phyloP scores from a whole-genome alignment of 2,888 invertebrate genomes.

The Pherbina coryleti region DNA sequence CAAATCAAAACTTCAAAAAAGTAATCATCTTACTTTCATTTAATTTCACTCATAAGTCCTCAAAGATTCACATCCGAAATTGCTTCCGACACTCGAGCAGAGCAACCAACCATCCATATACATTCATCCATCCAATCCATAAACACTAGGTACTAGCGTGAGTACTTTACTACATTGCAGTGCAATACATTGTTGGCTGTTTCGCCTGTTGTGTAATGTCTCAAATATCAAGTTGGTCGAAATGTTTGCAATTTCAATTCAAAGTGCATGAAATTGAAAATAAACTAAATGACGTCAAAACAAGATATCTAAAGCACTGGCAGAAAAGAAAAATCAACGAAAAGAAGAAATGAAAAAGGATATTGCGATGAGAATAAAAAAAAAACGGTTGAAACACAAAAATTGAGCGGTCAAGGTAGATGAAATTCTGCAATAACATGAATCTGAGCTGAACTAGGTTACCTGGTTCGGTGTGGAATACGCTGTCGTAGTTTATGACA shows the following conservation, averaged over 20 bases:
- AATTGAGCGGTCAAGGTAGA: conserved; percentile 1
- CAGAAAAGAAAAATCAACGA: neutral
- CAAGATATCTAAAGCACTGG: neutral
- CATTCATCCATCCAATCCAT: neutral
- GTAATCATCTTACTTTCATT: neutral
- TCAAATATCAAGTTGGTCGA: conserved; percentile 14
- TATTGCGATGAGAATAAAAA: neutral
- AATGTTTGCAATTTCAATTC: conserved; percentile 24
- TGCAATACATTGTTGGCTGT: neutral
- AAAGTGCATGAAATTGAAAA: conserved; percentile 34
- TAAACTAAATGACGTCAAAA: neutral
- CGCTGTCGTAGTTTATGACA: neutral
- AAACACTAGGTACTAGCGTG: neutral
- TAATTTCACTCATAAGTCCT: neutral
- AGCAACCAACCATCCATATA: neutral
- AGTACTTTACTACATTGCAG: neutral
- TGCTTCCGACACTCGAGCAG: neutral
- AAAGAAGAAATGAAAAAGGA: neutral
- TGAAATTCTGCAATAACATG: neutral
- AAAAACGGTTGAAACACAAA: too few species aligned
- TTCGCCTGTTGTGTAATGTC: neutral
- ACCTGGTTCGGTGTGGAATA: neutral
- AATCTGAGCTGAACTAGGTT: neutral
- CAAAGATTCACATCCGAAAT: neutral
- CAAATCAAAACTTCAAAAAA: neutral